Evolutionary conservation across 2,113 vertebrate species (phyloP).

Genomic region (Lota lota): DNA sequence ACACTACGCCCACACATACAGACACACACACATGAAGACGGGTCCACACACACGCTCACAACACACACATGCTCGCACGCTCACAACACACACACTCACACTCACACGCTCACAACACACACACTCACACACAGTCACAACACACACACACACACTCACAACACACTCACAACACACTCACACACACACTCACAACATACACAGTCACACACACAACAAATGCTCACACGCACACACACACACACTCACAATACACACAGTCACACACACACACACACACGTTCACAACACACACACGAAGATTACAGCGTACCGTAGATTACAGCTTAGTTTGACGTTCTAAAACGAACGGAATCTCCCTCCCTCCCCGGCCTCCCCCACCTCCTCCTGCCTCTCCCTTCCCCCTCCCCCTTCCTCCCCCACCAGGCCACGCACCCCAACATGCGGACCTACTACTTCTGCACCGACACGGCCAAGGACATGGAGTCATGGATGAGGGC

Average conservation of each 20-base stretch:
- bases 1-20: not conserved
- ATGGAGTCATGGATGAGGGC: slow-evolving; percentile 98
- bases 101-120: not conserved
- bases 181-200: not conserved
- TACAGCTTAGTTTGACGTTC: no score
- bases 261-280: no score
- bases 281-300: slow-evolving; percentile 1
- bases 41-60: no score
- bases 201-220: not conserved
- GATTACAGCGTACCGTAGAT: no score
- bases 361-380: no score
- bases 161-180: slow-evolving; percentile 3
- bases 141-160: not conserved
- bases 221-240: not conserved
- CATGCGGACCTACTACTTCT: slow-evolving; percentile 99
- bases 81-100: slow-evolving; percentile 1
- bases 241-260: not conserved
- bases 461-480: slow-evolving; percentile 93
- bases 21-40: slow-evolving; percentile 1
- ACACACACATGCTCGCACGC: not conserved
- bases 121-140: not conserved
- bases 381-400: not conserved
- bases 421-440: slow-evolving; percentile 95
- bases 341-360: no score
- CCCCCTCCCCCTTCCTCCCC: slow-evolving; percentile 65